These are phyloP conservation scores for Azemiops feae DNA, from an alignment of 2,113 vertebrate species.

Conservation along the genomic window DNA sequence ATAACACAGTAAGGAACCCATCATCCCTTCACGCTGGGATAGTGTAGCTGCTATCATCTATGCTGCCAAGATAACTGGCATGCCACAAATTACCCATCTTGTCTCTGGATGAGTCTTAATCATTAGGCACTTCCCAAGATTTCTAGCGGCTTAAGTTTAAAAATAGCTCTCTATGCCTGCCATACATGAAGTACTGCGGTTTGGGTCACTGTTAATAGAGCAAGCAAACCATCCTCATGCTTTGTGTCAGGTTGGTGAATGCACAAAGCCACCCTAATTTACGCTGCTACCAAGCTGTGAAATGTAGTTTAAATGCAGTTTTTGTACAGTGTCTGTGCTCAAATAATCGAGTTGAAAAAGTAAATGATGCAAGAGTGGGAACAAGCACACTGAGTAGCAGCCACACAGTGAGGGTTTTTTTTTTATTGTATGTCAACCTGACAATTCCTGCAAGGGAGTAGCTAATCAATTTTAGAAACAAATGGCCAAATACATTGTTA, in stretches of 20 bases:
- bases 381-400: background rate
- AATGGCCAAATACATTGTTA: background rate
- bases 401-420: background rate
- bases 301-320: background rate
- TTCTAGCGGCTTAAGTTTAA: background rate
- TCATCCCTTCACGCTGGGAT: background rate
- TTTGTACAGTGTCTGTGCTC: background rate
- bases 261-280: background rate
- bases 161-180: background rate
- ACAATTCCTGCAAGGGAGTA: background rate
- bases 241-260: background rate
- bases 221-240: background rate
- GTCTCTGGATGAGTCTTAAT: background rate
- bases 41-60: background rate
- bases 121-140: background rate
- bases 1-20: background rate
- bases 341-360: background rate
- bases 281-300: background rate
- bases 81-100: background rate
- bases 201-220: background rate
- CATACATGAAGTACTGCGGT: background rate
- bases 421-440: background rate
- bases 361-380: background rate
- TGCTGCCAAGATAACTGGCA: background rate
- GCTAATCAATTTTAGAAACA: background rate